These are phyloP conservation scores for Lumbricus terrestris DNA, from an alignment of 2,888 invertebrate species.

Conservation along the genomic window DNA sequence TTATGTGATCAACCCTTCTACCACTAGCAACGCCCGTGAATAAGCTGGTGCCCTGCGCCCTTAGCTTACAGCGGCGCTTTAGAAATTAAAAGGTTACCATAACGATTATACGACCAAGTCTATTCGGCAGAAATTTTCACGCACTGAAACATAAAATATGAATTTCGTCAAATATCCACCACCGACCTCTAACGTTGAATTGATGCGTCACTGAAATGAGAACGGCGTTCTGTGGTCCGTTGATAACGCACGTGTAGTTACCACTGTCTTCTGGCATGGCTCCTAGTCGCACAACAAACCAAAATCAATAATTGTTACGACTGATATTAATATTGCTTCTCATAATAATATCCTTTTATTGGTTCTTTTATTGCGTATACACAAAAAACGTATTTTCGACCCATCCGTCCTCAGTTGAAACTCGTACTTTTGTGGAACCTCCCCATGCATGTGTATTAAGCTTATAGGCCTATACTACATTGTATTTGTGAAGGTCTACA, in stretches of 20 bases:
- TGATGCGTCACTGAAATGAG: background rate
- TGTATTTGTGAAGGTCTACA: too few species aligned
- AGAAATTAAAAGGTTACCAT: background rate
- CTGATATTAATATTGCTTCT: background rate
- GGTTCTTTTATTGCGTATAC: background rate
- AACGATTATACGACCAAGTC: background rate
- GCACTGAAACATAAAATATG: background rate
- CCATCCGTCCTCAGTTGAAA: too few species aligned
- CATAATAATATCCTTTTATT: background rate
- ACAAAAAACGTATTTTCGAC: too few species aligned
- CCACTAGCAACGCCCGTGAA: too few species aligned
- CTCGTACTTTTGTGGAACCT: too few species aligned
- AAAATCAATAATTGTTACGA: background rate
- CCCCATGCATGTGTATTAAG: too few species aligned
- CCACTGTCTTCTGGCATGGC: constrained; percentile 24
- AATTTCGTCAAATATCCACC: too few species aligned
- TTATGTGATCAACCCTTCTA: too few species aligned
- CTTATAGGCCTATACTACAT: too few species aligned
- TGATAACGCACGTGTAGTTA: constrained; percentile 27
- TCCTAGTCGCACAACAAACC: background rate
- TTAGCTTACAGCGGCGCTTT: too few species aligned
- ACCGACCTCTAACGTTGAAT: background rate
- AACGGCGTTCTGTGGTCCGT: constrained; percentile 15
- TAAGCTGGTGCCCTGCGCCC: too few species aligned
- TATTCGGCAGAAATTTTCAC: background rate